These are phyloP conservation scores for Artemia sp. DNA, from an alignment of 2,888 invertebrate species.

Conservation along the genomic window DNA sequence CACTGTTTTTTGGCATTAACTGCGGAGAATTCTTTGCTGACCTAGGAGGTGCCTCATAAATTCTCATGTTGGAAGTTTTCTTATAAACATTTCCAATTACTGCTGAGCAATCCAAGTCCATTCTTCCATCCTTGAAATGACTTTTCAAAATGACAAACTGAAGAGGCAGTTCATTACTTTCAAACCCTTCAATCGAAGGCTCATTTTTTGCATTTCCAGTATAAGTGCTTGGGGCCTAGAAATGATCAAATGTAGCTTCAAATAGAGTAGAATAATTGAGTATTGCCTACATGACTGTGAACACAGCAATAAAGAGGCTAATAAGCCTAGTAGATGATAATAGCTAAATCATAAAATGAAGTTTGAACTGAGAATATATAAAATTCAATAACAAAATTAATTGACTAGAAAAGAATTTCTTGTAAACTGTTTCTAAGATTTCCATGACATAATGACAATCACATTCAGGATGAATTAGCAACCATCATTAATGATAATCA, in stretches of 20 bases:
- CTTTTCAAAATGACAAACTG: background rate
- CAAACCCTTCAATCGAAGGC: background rate
- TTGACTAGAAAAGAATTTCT: too few species aligned
- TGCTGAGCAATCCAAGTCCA: constrained; percentile 12
- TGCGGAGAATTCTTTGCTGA: background rate
- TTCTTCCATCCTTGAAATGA: background rate
- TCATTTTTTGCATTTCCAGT: background rate
- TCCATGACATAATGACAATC: too few species aligned
- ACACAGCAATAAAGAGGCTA: too few species aligned
- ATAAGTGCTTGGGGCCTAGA: constrained; percentile 12
- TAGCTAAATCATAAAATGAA: too few species aligned
- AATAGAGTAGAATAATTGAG: too few species aligned
- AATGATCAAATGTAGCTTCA: background rate
- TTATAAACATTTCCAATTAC: constrained; percentile 4
- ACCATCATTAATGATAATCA: too few species aligned
- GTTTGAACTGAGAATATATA: too few species aligned
- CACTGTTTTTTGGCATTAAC: constrained; percentile 2
- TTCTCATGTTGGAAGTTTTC: constrained; percentile 11
- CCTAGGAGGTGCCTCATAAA: background rate
- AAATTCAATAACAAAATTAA: too few species aligned
- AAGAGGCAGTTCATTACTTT: background rate
- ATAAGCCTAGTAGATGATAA: too few species aligned
- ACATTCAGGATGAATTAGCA: too few species aligned
- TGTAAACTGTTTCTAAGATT: too few species aligned
- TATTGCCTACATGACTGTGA: too few species aligned